Conservation (phyloP, 1,140 invertebrate genomes). For the Euglossa dilemma region DNA sequence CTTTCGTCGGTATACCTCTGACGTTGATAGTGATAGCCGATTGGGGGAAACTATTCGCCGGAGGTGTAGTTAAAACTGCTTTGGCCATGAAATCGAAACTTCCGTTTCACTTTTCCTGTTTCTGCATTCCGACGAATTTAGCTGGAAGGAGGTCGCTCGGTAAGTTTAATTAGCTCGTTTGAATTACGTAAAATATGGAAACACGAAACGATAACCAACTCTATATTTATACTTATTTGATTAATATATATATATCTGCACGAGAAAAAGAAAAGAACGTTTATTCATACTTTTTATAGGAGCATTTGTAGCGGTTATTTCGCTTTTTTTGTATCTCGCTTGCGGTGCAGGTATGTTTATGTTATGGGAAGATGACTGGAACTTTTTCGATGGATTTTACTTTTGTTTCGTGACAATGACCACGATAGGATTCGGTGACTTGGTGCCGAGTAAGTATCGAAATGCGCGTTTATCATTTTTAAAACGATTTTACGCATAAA, state of each 20-base stretch:
- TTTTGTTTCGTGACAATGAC: constrained; percentile 98
- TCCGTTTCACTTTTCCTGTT: constrained; percentile 53
- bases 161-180: constrained; percentile 34
- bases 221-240: not conserved
- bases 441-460: constrained; percentile 90
- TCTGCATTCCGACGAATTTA: constrained; percentile 68
- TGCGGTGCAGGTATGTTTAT: constrained; percentile 89
- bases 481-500: not conserved
- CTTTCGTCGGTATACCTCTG: constrained; percentile 95
- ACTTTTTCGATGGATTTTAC: constrained; percentile 96
- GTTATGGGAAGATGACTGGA: constrained; percentile 93
- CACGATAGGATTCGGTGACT: constrained; percentile 96
- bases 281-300: constrained; percentile 55
- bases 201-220: not conserved
- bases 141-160: constrained; percentile 72
- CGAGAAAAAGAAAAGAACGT: not conserved
- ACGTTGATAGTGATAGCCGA: constrained; percentile 97
- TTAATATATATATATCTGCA: not conserved
- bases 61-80: constrained; percentile 84
- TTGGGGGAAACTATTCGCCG: constrained; percentile 93
- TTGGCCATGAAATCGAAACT: constrained; percentile 65
- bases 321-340: constrained; percentile 90
- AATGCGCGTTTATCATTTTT: too few species aligned
- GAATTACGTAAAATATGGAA: not conserved
- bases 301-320: constrained; percentile 87